Evolutionary conservation across 2,113 vertebrate species (phyloP).

Genomic region (Corythoichthys intestinalis): DNA sequence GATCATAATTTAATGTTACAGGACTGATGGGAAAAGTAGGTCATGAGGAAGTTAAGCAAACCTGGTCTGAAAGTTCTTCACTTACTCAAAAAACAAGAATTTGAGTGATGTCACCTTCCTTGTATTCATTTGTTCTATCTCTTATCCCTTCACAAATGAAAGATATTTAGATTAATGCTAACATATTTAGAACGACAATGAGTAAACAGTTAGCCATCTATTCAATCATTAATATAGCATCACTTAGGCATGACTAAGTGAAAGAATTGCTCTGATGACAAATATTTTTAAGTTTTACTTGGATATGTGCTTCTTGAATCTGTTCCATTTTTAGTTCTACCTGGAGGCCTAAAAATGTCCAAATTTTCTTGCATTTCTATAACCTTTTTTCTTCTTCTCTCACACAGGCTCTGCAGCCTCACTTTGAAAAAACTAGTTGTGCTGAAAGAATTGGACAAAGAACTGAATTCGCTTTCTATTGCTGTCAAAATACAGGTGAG

Average conservation of each 20-base stretch:
- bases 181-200: background rate
- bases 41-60: slow-evolving; percentile 48
- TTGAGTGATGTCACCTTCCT: background rate
- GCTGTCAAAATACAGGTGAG: slow-evolving; percentile 77
- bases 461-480: slow-evolving; percentile 78
- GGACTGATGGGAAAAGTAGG: slow-evolving; percentile 45
- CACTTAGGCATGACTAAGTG: slow-evolving; percentile 1
- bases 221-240: slow-evolving; percentile 9
- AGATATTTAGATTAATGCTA: background rate
- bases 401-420: slow-evolving; percentile 81
- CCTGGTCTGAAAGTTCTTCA: slow-evolving; percentile 31
- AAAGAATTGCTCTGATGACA: background rate
- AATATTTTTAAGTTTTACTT: background rate
- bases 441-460: slow-evolving; percentile 83
- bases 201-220: slow-evolving; percentile 1
- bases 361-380: slow-evolving; percentile 10
- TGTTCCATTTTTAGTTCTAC: background rate
- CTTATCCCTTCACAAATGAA: background rate
- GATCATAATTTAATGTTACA: slow-evolving; percentile 34
- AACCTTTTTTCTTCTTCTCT: slow-evolving; percentile 17
- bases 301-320: background rate
- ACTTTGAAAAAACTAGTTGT: slow-evolving; percentile 81
- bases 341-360: background rate
- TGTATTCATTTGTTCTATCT: slow-evolving; percentile 1
- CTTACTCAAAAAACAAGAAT: slow-evolving; percentile 8